Base-by-base conservation (phyloP, 2,113 vertebrate genomes). In the Blennius ocellaris region DNA sequence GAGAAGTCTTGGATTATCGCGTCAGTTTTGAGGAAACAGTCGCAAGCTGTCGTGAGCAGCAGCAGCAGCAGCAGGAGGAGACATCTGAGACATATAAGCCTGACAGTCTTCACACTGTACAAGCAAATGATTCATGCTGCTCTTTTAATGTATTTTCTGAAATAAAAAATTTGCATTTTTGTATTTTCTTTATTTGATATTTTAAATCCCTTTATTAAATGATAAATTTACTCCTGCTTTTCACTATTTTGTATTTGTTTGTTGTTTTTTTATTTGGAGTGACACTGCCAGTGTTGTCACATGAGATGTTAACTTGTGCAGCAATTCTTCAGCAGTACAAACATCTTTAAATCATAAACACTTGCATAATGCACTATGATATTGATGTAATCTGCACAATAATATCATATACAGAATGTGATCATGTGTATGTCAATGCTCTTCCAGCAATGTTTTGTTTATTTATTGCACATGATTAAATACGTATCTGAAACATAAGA, bases 401-500 rank as follows among this genome's bases (percentile, higher is more conserved):
- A 60, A 6, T 49, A 7, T 55, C 36, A 10, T 6, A 1, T 48
- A 52, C n/a, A n/a, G n/a, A n/a, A n/a, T 14, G 5, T 45, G 2
- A 5, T 9, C 2, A 7, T 65, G 8, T 55, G 36, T 49, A 11
- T 39, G 5, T 3, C 6, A 3, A 11, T 0, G 1, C 69, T 63
- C 8, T 55, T 49, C 17, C 17, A 38, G 3, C 48, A 5, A 53
- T 49, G 12, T 21, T 41, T 56, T 15, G 17, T 55, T 6, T 49
- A 6, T 56, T 64, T 58, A 7, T 65, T 71, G 15, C 11, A 53
- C 63, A 60, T 0, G 44, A 40, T 70, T 69, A 59, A 73, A 69
- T 69, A 54, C 2, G 21, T 17, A 55, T 58, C 8, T 40, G 4
- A 0, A 53, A 36, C 36, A 3, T 30, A 30, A 30, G 7, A 65